phyloP scores from a whole-genome alignment of 2,113 vertebrate genomes.

The Antigone vipio region DNA sequence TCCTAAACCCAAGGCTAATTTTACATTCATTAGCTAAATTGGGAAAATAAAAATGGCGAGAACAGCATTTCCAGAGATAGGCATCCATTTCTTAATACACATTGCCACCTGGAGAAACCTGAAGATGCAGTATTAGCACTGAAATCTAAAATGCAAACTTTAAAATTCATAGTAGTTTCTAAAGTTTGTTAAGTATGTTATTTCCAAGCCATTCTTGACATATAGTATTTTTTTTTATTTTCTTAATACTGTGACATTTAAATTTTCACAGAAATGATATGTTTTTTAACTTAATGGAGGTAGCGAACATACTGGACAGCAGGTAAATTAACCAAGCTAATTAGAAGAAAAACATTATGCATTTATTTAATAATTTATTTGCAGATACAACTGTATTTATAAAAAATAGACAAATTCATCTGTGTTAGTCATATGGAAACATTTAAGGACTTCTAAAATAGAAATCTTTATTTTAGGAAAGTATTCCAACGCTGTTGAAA shows the following conservation, averaged over 20 bases:
- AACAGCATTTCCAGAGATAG: not conserved
- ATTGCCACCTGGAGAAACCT: conserved; percentile 55
- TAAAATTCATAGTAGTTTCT: not conserved
- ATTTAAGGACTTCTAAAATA: not conserved
- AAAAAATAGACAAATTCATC: not conserved
- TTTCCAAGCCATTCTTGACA: not conserved
- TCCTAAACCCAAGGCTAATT: not conserved
- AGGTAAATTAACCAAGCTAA: not conserved
- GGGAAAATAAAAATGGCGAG: conserved; percentile 1
- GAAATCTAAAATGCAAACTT: not conserved
- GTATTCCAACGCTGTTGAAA: not conserved
- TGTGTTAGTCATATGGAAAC: not conserved
- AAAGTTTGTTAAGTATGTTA: not conserved
- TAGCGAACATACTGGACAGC: not conserved
- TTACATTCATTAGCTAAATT: not conserved
- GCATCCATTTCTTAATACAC: conserved; percentile 20
- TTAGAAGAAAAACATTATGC: not conserved
- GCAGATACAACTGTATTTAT: not conserved
- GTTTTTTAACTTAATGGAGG: not conserved
- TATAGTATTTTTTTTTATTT: not conserved
- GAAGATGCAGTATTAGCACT: conserved; percentile 8
- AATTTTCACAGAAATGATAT: not conserved
- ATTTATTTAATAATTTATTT: not conserved
- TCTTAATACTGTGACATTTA: not conserved
- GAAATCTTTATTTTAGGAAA: not conserved